Evolutionary conservation across 2,113 vertebrate species (phyloP).

Genomic region (Cichladusa arquata): DNA sequence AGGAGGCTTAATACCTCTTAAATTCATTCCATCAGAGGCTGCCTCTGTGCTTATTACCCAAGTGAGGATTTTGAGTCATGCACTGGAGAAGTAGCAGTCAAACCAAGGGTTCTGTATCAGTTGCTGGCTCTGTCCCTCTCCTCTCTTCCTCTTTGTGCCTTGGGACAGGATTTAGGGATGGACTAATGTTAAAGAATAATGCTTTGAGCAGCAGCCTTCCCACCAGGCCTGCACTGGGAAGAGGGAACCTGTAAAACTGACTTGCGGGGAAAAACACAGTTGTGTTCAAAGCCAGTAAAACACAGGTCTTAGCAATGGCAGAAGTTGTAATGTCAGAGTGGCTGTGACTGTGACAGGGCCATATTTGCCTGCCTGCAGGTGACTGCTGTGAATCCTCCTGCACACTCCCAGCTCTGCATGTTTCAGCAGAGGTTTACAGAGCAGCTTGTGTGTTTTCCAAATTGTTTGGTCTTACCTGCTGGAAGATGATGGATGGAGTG

Average conservation of each 20-base stretch:
- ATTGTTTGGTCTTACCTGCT: neutral
- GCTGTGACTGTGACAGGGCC: neutral
- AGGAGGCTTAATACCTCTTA: neutral
- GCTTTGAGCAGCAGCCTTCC: neutral
- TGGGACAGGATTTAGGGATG: neutral
- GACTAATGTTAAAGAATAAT: fast-evolving
- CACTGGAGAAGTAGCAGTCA: neutral
- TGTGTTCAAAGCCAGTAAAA: neutral
- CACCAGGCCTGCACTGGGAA: neutral
- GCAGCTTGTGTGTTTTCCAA: neutral
- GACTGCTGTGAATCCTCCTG: neutral
- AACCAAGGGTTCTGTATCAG: neutral
- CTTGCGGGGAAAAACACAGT: neutral
- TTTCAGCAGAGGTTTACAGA: neutral
- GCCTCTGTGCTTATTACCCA: neutral
- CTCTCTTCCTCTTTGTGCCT: neutral
- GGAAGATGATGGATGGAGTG: neutral
- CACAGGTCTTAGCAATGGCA: neutral
- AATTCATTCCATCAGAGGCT: neutral
- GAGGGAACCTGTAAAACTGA: neutral
- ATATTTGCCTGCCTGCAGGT: neutral
- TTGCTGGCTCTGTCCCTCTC: neutral
- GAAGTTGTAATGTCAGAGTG: neutral
- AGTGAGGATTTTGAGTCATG: neutral
- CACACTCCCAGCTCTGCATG: neutral